Evolutionary conservation across 2,113 vertebrate species (phyloP), one percentile per base, ranked within the genome.

Genomic region (Grammomys surdaster): DNA sequence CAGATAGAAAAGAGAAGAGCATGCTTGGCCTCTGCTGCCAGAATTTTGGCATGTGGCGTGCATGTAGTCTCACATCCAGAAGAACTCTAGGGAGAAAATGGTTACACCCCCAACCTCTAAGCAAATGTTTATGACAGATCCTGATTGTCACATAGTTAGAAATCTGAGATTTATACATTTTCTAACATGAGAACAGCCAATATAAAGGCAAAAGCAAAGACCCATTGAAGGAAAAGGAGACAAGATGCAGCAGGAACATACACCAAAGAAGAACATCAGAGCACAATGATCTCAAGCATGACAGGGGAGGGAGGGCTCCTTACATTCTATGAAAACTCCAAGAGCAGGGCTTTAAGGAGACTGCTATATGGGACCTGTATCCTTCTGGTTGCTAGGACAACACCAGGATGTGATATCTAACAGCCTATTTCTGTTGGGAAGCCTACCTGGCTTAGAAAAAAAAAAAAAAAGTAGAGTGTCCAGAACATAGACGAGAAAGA

Each of bases 271-370:
- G 67, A 73, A 86, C 51, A 92, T 60, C 78, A 91, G 51, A 36
- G 9, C 90, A 69, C 22, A 60, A n/a, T 1, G 63, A 33, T 17
- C n/a, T 58, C 0, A 0, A 92, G 65, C 36, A 75, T n/a, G 94
- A 33, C n/a, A 94, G 51, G 84, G 43, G 60, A 91, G 84, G 58
- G 48, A 43, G 70, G 51, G 17, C 22, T 9, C 81, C 76, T 84
- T 90, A 73, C 63, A 72, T 22, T 72, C 36, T 88, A 92, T 95
- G 48, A 69, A 80, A 78, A 88, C 5, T 11, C 95, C 82, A 88
- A 70, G 24, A 56, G 82, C 9, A 69, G 77, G 51, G 46, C 92
- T 82, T 87, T 22, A 51, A 1, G 90, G 33, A 40, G 95, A 22
- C 16, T 89, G 63, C n/a, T 48, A 7, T 8, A 78, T 63, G 12